Base-by-base conservation (phyloP, 2,888 invertebrate species). In the Ennomos erosarius region DNA sequence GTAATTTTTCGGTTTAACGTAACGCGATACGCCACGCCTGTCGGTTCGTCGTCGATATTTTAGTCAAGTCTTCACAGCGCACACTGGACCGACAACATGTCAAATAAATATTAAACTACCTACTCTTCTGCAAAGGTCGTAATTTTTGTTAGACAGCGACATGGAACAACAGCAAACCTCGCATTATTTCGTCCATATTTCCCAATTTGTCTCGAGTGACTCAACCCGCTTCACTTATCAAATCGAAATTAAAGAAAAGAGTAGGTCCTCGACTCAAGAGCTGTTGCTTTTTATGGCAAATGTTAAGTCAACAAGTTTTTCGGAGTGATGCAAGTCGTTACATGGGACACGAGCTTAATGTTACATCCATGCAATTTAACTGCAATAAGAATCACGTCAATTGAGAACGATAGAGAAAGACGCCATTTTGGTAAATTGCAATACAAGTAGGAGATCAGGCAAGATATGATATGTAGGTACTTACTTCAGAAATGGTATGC, bases 271-370 rank as follows among this genome's bases (percentile, higher is more conserved):
- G 59, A 74, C 67, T 77, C 64, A 69, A 81, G 76, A 74, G 73
- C 69, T 68, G 73, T 78, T 70, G 71, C 80, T 82, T 78, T 81
- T 84, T 84, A 85, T 67, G 83, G 85, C 77, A 84, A 87, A 88
- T 87, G 84, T 87, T 87, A 87, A 86, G 76, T 73, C 78, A 84
- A 87, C 87, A 82, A 81, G 84, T 85, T 85, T 81, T 80, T 75
- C 70, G 76, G 68, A 76, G 76, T 86, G 80, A 81, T 78, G 85
- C 78, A 86, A 86, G 74, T 69, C 66, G 62, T 75, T 73, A 69
- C 70, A 69, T 67, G 67, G 62, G 69, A 69, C 71, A 56, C 62
- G 65, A 67, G 67, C 71, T 78, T 78, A 68, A 74, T 70, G 70
- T 72, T 70, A 66, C 65, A 48, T 70, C 65, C 73, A 78, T 66